phyloP scores from a whole-genome alignment of 2,888 invertebrate genomes.

The Leuctra nigra region DNA sequence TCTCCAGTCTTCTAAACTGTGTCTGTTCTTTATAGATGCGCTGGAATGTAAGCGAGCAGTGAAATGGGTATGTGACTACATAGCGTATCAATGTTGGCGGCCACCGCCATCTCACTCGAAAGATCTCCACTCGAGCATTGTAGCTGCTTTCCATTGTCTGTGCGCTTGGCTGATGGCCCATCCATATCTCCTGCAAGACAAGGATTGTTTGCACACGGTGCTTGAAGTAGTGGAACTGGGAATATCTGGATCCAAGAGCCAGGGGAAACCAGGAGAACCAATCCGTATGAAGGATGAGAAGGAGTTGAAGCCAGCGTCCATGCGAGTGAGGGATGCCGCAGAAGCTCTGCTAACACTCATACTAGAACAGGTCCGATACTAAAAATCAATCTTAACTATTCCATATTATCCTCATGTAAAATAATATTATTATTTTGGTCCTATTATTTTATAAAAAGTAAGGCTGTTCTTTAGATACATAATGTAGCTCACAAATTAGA shows the following conservation, averaged over 20 bases:
- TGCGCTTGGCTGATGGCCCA: constrained; percentile 90
- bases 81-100: constrained; percentile 88
- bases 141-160: constrained; percentile 87
- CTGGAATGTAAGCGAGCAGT: constrained; percentile 87
- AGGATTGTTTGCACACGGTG: constrained; percentile 86
- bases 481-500: too few relatives aligned
- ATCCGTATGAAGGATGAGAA: constrained; percentile 94
- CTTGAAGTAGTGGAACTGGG: constrained; percentile 96
- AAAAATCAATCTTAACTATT: too few relatives aligned
- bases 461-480: too few relatives aligned
- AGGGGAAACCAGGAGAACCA: constrained; percentile 76
- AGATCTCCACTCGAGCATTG: constrained; percentile 90
- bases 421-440: too few relatives aligned
- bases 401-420: too few relatives aligned
- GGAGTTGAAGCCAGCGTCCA: constrained; percentile 92
- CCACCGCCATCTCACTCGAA: constrained; percentile 92
- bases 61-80: constrained; percentile 98
- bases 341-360: constrained; percentile 88
- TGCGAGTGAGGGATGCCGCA: constrained; percentile 96
- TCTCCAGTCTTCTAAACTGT: too few relatives aligned
- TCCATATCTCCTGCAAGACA: constrained; percentile 82
- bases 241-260: constrained; percentile 85
- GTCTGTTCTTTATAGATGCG: constrained; percentile 53
- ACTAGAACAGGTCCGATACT: constrained; percentile 65
- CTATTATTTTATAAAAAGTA: too few relatives aligned